Percentiles rank a stretch among this genome's conserved stretches.
These are phyloP conservation scores for Iphiclides podalirius DNA, from an alignment of 2,888 invertebrate genomes.

Conservation along the genomic window DNA sequence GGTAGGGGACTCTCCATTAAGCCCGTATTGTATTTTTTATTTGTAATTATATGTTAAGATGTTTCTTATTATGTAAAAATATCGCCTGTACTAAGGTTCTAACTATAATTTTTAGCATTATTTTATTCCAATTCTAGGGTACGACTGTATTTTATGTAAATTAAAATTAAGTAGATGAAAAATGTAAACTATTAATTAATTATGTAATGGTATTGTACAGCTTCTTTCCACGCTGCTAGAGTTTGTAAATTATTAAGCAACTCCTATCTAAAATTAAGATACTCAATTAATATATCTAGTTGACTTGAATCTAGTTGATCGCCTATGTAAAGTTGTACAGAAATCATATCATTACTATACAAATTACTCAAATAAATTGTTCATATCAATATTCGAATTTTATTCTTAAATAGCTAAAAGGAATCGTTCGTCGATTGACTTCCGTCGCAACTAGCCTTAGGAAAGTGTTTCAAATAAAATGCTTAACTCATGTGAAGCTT, in stretches of 20 bases:
- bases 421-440: no score
- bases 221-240: constrained; percentile 62
- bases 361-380: constrained; percentile 78
- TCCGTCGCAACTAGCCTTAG: no score
- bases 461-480: no score
- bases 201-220: constrained; percentile 49
- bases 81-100: constrained; percentile 45
- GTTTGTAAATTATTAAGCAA: constrained; percentile 74
- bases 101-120: constrained; percentile 49
- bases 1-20: constrained; percentile 53
- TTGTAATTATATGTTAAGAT: constrained; percentile 30
- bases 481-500: no score
- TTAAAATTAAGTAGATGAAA: constrained; percentile 44
- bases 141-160: constrained; percentile 70
- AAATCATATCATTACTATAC: constrained; percentile 77
- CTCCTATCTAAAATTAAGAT: constrained; percentile 70
- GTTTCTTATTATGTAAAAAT: constrained; percentile 42
- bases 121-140: constrained; percentile 67
- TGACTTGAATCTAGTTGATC: constrained; percentile 76
- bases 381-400: constrained; percentile 58
- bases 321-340: constrained; percentile 76
- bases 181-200: constrained; percentile 51
- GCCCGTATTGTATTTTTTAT: constrained; percentile 44
- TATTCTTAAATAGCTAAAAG: constrained; percentile 45
- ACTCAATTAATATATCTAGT: constrained; percentile 75